A percentile compares a stretch with the other conserved stretches of the same genome.
phyloP scores from a whole-genome alignment of 2,888 invertebrate species.

The Formica aserva region DNA sequence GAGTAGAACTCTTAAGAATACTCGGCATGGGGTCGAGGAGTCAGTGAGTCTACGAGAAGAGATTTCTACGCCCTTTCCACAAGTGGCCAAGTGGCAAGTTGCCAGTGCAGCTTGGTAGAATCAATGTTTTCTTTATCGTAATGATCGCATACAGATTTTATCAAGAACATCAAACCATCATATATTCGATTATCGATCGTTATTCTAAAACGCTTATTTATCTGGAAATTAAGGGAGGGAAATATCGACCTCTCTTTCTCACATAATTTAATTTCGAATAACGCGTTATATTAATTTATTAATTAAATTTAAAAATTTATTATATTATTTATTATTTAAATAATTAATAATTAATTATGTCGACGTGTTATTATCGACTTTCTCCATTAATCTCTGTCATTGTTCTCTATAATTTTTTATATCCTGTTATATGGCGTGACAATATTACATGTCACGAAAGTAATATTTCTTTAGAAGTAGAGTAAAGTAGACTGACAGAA shows the following conservation, averaged over 20 bases:
- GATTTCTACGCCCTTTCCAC: constrained; percentile 23
- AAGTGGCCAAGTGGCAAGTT: neutral
- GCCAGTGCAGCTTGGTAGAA: neutral
- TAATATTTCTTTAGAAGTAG: neutral
- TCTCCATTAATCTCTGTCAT: neutral
- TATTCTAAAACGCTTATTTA: neutral
- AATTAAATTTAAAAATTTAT: neutral
- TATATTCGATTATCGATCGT: neutral
- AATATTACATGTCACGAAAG: neutral
- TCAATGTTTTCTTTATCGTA: neutral
- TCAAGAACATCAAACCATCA: neutral
- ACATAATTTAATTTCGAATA: neutral
- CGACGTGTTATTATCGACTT: neutral
- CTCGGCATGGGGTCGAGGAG: constrained; percentile 39
- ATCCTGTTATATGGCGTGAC: neutral
- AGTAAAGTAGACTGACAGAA: neutral
- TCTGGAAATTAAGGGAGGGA: neutral
- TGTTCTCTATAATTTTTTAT: neutral
- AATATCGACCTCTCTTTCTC: neutral
- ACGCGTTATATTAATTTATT: neutral
- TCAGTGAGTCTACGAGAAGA: constrained; percentile 14
- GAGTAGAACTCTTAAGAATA: constrained; percentile 44
- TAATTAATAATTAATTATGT: neutral
- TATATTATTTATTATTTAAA: neutral
- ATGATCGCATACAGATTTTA: neutral